Percentiles rank a stretch among this genome's conserved stretches.
Evolutionary conservation across 2,113 vertebrate genomes (phyloP).

Genomic region (Callithrix jacchus): DNA sequence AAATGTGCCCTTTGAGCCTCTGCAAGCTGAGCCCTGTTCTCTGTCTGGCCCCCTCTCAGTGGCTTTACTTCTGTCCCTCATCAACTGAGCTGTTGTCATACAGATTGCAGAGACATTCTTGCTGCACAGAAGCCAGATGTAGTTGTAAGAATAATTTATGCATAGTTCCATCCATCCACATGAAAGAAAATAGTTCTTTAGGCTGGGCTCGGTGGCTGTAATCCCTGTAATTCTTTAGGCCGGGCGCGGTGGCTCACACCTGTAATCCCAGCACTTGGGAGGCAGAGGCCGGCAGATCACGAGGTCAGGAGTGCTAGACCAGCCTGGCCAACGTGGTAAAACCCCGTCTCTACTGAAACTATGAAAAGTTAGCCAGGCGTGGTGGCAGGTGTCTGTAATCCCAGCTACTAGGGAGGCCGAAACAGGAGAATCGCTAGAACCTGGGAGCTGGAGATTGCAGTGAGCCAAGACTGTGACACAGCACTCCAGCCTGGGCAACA

Average conservation of each 20-base stretch:
- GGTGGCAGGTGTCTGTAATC: no score
- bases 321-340: no score
- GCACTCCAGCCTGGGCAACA: no score
- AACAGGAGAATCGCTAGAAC: no score
- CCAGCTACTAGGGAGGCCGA: no score
- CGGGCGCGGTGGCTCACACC: fast-evolving
- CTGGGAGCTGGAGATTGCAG: no score
- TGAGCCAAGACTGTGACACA: no score
- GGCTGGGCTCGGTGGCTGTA: fast-evolving
- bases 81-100: background rate
- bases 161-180: background rate
- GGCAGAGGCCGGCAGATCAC: no score
- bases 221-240: background rate
- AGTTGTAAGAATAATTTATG: background rate
- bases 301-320: no score
- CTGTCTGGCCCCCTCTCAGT: background rate
- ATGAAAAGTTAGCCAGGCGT: no score
- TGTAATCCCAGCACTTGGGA: no score
- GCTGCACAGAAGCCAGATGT: background rate
- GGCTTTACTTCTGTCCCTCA: background rate
- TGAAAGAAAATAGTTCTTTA: background rate
- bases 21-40: background rate
- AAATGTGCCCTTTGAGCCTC: background rate
- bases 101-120: background rate
- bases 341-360: no score